Conservation (phyloP, 2,888 invertebrate species). For the Petrolisthes manimaculis region DNA sequence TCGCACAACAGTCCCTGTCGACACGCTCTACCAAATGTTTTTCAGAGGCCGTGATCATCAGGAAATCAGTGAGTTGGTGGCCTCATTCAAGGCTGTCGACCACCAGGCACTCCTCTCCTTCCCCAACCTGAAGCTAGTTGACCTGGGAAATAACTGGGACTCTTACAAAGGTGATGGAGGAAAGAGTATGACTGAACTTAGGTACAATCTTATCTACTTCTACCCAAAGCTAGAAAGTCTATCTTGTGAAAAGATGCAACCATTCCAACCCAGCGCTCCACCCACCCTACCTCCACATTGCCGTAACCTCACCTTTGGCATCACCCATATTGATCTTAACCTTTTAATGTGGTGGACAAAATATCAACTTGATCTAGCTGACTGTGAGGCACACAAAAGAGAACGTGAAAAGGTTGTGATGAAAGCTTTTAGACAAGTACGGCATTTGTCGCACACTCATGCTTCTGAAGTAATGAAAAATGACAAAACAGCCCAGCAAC, state of each 20-base stretch:
- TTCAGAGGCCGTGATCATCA: conserved; percentile 37
- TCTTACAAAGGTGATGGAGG: conserved; percentile 1
- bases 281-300: conserved; percentile 25
- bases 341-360: conserved; percentile 26
- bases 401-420: background rate
- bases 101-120: conserved; percentile 35
- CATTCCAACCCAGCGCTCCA: conserved; percentile 20
- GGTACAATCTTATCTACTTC: conserved; percentile 42
- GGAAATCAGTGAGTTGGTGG: conserved; percentile 19
- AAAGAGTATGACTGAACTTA: conserved; percentile 36
- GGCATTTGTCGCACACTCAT: conserved; percentile 31
- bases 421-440: conserved; percentile 10
- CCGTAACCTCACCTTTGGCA: conserved; percentile 2
- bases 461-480: background rate
- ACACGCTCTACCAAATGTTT: conserved; percentile 43
- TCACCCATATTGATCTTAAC: conserved; percentile 28
- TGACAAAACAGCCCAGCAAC: conserved; percentile 14
- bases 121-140: conserved; percentile 31
- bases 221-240: conserved; percentile 35
- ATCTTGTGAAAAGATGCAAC: conserved; percentile 19
- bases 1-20: conserved; percentile 29
- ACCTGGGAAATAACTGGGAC: conserved; percentile 30
- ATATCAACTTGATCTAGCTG: conserved; percentile 12
- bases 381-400: background rate
- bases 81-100: background rate